Evolutionary conservation across 2,888 invertebrate genomes (phyloP).

Genomic region (Clusia tigrina): DNA sequence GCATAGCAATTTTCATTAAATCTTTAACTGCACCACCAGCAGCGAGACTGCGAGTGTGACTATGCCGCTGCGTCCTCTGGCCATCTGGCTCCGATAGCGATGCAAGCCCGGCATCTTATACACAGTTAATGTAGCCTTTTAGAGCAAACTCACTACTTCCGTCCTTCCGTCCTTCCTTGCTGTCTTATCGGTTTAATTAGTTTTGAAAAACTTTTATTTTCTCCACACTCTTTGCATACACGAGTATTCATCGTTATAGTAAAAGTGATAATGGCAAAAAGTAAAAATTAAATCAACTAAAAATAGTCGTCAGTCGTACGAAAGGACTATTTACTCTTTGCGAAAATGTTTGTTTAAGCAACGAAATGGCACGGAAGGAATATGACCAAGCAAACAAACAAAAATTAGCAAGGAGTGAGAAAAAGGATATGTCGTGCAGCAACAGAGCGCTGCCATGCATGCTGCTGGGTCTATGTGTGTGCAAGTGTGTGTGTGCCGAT

Average conservation of each 20-base stretch:
- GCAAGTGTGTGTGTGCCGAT: no score
- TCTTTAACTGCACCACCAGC: no score
- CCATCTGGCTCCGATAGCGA: neutral
- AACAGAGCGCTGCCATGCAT: no score
- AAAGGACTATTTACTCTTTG: neutral
- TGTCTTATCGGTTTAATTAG: conserved; percentile 50
- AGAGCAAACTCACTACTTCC: no score
- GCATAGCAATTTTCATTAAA: no score
- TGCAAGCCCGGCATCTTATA: conserved; percentile 1
- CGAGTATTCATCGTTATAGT: neutral
- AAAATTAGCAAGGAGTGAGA: neutral
- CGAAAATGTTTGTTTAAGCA: conserved; percentile 1
- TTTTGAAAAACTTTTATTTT: conserved; percentile 40
- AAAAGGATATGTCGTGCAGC: no score
- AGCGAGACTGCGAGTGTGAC: neutral
- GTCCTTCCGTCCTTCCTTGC: neutral
- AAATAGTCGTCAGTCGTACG: neutral
- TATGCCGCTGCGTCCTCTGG: no score
- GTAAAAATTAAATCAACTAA: neutral
- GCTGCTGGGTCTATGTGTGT: no score
- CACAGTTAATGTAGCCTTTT: no score
- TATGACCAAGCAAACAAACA: neutral
- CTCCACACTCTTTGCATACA: conserved; percentile 1
- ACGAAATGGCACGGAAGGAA: conserved; percentile 3
- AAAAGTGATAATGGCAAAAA: neutral